Evolutionary conservation across 2,113 vertebrate species (phyloP).

Genomic region (Phylloscopus trochiloides): DNA sequence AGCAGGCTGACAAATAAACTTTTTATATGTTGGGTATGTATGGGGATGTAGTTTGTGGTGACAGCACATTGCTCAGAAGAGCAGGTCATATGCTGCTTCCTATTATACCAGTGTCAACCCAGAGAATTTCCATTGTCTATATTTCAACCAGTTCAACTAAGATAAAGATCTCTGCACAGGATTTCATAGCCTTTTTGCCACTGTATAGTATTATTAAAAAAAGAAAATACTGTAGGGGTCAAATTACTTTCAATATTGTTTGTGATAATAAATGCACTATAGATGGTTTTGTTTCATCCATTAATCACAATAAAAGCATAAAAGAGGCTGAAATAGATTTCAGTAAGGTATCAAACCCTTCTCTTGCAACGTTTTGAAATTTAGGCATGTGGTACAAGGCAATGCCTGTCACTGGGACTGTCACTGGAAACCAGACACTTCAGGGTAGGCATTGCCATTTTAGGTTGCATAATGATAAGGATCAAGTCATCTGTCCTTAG

Average conservation of each 20-base stretch:
- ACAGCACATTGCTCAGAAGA: constrained; percentile 51
- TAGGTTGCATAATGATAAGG: background rate
- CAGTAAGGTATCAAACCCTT: background rate
- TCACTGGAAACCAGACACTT: background rate
- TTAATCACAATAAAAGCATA: background rate
- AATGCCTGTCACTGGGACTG: background rate
- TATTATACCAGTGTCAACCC: background rate
- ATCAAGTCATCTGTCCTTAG: background rate
- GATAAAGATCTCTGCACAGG: constrained; percentile 14
- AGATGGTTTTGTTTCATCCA: background rate
- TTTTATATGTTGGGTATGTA: constrained; percentile 2
- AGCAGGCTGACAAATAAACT: constrained; percentile 39
- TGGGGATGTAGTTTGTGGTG: constrained; percentile 24
- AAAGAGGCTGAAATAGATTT: background rate
- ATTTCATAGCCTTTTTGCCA: constrained; percentile 19
- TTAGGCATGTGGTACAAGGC: background rate
- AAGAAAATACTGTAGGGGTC: background rate
- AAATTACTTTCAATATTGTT: constrained; percentile 23
- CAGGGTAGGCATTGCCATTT: background rate
- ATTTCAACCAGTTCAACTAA: constrained; percentile 42
- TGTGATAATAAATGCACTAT: background rate
- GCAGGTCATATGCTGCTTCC: constrained; percentile 24
- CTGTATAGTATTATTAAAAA: background rate
- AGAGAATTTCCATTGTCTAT: constrained; percentile 33
- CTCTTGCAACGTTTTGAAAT: background rate